These are phyloP conservation scores for Takifugu flavidus DNA, from an alignment of 2,113 vertebrate genomes.

Conservation along the genomic window DNA sequence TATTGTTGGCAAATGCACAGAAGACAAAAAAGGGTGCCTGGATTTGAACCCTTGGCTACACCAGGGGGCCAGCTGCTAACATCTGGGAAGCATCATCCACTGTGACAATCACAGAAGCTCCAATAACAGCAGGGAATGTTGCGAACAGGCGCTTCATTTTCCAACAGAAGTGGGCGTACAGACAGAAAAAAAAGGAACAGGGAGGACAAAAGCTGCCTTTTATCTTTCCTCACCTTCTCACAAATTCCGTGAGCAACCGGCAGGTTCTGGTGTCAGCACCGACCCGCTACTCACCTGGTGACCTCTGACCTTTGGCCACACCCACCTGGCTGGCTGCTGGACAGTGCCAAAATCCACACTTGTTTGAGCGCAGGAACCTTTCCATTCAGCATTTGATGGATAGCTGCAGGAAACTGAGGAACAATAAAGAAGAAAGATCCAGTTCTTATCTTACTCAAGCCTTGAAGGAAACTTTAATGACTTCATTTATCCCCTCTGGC, in stretches of 20 bases:
- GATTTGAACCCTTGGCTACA: too few species aligned
- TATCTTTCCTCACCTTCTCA: neutral
- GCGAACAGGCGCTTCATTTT: neutral
- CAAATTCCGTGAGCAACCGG: conserved; percentile 19
- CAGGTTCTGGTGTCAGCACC: conserved; percentile 1
- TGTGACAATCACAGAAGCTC: too few species aligned
- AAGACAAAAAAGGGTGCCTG: too few species aligned
- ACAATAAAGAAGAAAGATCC: neutral
- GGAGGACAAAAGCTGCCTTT: conserved; percentile 1
- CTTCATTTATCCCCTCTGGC: conserved; percentile 1
- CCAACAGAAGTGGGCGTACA: neutral
- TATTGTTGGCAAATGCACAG: too few species aligned
- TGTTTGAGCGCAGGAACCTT: conserved; percentile 22
- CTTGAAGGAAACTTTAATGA: conserved; percentile 2
- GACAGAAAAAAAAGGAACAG: neutral
- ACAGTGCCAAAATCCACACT: conserved; percentile 47
- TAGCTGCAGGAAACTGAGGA: conserved; percentile 17
- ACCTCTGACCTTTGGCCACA: conserved; percentile 30
- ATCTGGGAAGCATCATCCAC: too few species aligned
- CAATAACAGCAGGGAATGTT: too few species aligned
- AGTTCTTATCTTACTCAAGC: neutral
- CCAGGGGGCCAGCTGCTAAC: too few species aligned
- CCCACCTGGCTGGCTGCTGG: neutral
- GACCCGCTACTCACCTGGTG: conserved; percentile 16
- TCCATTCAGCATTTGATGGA: conserved; percentile 11